Evolutionary conservation across 2,888 invertebrate genomes (phyloP), one percentile per base, ranked within the genome.

Genomic region (Abscondita cerata): DNA sequence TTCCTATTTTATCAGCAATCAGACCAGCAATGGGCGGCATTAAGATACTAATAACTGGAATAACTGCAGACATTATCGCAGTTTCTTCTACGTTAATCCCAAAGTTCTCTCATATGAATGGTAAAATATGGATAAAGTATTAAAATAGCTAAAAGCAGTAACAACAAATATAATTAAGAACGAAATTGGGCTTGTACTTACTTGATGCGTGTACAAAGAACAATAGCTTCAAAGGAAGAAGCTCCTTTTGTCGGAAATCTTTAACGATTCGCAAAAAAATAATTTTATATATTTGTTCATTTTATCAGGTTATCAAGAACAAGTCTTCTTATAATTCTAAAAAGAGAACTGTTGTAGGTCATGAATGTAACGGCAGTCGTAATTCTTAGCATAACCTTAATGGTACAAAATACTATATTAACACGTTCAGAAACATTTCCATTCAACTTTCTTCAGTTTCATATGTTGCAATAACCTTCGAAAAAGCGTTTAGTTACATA

Each of bases 151-250:
- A 78, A 36, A 80, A 36, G 11, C 36, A 36, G 13, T 6, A 41
- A 41, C 8, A 12, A 41, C 8, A 41, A 12, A 2, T 15, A 9
- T 13, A 44, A 44, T 44, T 53, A 13, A 33, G 1, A 31, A 46
- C 2, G 16, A 31, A 31, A 12, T 40, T 40, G 2, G 6, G 19
- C 15, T n/a, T 16, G 46, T 61, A 86, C 89, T 88, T 82, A 91
- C 91, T 90, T 13, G 91, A 91, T 41, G 89, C 87, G 80, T 91
- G 89, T 59, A 91, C 89, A 76, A 92, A 91, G 78, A 91, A 91
- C 68, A 91, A 83, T 70, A 91, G 81, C 78, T 92, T 92, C 60
- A 91, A 78, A 1, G 91, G 89, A 68, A 91, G 81, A 38, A 91
- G 81, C 76, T 91, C 87, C 78, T 88, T 89, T 75, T 88, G 88